These are phyloP conservation scores for Fregata magnificens DNA, from an alignment of 2,113 vertebrate genomes.

Conservation along the genomic window DNA sequence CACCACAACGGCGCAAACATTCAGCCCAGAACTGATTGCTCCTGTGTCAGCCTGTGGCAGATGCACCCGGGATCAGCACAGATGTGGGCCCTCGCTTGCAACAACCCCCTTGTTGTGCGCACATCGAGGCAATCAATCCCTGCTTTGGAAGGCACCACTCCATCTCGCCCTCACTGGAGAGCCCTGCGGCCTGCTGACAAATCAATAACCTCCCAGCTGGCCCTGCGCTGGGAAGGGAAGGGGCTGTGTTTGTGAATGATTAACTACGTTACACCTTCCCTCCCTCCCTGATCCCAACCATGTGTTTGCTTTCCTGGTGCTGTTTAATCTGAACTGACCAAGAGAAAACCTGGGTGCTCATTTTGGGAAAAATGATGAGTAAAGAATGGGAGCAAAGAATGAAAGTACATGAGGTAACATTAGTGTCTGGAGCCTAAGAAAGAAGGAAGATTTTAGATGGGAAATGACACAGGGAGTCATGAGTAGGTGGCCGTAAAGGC, in stretches of 20 bases:
- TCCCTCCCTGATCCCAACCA: neutral
- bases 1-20: accelerated
- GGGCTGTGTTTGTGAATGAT: neutral
- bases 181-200: neutral
- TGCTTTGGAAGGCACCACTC: neutral
- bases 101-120: neutral
- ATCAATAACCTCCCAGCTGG: neutral
- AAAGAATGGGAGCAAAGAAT: neutral
- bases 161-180: neutral
- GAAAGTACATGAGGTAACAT: neutral
- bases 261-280: neutral
- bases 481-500: neutral
- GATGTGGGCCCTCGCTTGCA: neutral
- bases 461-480: accelerated
- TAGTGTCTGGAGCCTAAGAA: neutral
- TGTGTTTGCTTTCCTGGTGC: neutral
- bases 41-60: neutral
- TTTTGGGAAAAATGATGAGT: neutral
- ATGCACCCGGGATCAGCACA: accelerated
- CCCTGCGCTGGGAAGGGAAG: neutral
- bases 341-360: neutral
- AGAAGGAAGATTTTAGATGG: neutral
- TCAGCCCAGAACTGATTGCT: neutral
- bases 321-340: neutral
- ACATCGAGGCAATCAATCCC: accelerated